A percentile compares a stretch with the other conserved stretches of the same genome.
These are phyloP conservation scores for Emberiza fucata DNA, from an alignment of 2,113 vertebrate genomes.

Conservation along the genomic window DNA sequence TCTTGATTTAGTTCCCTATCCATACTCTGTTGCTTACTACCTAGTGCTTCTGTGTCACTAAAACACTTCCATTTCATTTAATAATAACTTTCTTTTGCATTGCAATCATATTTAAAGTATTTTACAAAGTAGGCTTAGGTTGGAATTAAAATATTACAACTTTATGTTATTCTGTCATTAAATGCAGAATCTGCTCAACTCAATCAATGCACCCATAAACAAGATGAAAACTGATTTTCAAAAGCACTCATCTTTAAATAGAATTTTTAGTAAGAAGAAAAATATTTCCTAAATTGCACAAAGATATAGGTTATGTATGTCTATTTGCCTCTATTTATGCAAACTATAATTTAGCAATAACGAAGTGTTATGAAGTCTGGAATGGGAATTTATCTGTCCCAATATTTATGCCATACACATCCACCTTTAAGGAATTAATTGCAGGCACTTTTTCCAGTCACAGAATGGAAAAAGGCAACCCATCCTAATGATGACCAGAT, in stretches of 20 bases:
- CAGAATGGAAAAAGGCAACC: neutral
- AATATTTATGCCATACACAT: neutral
- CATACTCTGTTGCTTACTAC: neutral
- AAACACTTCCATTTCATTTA: slow-evolving; percentile 30
- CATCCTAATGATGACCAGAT: neutral
- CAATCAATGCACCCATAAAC: slow-evolving; percentile 14
- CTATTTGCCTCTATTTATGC: slow-evolving; percentile 5
- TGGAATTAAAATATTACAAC: slow-evolving; percentile 28
- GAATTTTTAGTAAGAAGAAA: neutral
- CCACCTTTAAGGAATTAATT: neutral
- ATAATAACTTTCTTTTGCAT: neutral
- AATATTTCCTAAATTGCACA: neutral
- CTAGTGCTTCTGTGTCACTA: neutral
- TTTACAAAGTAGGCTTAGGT: neutral
- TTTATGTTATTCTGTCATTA: neutral
- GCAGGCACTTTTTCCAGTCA: neutral
- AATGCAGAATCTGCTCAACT: neutral
- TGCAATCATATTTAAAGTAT: neutral
- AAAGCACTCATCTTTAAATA: neutral
- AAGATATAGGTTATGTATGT: neutral
- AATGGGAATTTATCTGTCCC: neutral
- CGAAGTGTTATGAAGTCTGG: neutral
- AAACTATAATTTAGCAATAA: slow-evolving; percentile 28
- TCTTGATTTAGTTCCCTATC: neutral
- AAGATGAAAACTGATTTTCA: slow-evolving; percentile 2